Evolutionary conservation across 2,113 vertebrate species (phyloP).

Genomic region (Pelobates fuscus): DNA sequence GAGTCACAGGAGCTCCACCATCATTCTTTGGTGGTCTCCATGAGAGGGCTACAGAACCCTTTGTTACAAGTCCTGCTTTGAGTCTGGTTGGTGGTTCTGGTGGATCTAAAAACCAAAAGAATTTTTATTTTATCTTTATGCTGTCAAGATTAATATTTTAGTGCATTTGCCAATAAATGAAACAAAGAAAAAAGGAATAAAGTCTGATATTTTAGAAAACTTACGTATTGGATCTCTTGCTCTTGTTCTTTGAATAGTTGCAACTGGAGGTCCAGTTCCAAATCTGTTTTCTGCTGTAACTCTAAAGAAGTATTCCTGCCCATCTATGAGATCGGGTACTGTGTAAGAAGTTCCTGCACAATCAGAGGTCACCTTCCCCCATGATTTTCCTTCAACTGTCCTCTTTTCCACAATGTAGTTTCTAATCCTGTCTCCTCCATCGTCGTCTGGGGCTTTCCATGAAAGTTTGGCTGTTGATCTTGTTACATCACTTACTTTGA

Average conservation of each 20-base stretch:
- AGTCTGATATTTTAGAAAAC: slow-evolving; percentile 53
- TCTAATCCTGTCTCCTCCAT: slow-evolving; percentile 92
- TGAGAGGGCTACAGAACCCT: slow-evolving; percentile 81
- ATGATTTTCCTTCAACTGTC: slow-evolving; percentile 88
- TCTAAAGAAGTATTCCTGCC: slow-evolving; percentile 92
- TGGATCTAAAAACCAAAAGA: slow-evolving; percentile 76
- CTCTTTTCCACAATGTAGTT: slow-evolving; percentile 96
- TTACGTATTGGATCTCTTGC: slow-evolving; percentile 93
- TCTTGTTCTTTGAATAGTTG: slow-evolving; percentile 79
- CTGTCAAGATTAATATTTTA: not conserved
- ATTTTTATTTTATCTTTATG: not conserved
- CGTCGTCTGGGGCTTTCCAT: slow-evolving; percentile 92
- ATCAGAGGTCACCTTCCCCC: slow-evolving; percentile 91
- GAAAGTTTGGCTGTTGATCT: slow-evolving; percentile 89
- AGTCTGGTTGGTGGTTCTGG: slow-evolving; percentile 93
- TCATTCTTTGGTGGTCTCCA: slow-evolving; percentile 97
- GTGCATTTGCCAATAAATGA: too few relatives aligned
- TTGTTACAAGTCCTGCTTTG: slow-evolving; percentile 85
- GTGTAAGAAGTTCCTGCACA: slow-evolving; percentile 86
- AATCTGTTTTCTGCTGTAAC: slow-evolving; percentile 92
- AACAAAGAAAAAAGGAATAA: not conserved
- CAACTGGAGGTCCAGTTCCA: slow-evolving; percentile 78
- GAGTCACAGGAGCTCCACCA: slow-evolving; percentile 92
- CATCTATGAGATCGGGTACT: slow-evolving; percentile 85
- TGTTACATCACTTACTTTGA: slow-evolving; percentile 93